Evolutionary conservation across 1,140 invertebrate genomes (phyloP).

Genomic region (Papilio polytes): DNA sequence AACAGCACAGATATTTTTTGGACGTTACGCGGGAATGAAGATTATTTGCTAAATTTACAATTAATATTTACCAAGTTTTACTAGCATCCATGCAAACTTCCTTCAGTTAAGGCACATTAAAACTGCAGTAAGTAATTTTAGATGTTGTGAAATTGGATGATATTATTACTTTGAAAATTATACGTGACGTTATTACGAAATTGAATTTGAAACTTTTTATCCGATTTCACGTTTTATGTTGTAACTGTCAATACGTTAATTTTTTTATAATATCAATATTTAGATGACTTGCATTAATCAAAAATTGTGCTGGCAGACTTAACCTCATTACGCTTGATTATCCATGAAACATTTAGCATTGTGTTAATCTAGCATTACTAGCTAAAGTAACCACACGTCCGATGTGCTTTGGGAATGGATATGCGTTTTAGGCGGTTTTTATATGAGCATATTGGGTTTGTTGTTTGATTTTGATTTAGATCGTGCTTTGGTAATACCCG

Average conservation of each 20-base stretch:
- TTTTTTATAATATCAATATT: neutral
- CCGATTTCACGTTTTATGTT: constrained; percentile 18
- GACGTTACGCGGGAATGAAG: constrained; percentile 12
- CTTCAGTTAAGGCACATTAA: constrained; percentile 12
- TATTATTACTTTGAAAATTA: neutral
- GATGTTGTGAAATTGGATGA: neutral
- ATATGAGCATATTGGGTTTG: constrained; percentile 16
- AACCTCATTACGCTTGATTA: constrained; percentile 9
- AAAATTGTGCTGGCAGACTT: neutral
- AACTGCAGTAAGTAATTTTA: constrained; percentile 21
- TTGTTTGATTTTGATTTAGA: constrained; percentile 23
- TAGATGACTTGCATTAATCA: constrained; percentile 1
- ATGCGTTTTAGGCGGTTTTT: neutral
- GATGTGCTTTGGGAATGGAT: constrained; percentile 24
- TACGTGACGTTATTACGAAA: neutral
- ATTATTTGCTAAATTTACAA: neutral
- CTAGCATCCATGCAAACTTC: constrained; percentile 8
- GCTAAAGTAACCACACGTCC: constrained; percentile 19
- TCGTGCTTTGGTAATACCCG: constrained; percentile 9
- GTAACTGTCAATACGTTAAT: neutral
- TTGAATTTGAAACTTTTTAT: neutral
- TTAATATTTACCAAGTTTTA: constrained; percentile 13
- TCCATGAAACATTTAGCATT: constrained; percentile 13
- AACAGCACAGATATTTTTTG: constrained; percentile 2
- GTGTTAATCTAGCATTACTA: constrained; percentile 15